These are phyloP conservation scores for Oscheius sp. DNA, from an alignment of 2,888 invertebrate species.

Conservation along the genomic window DNA sequence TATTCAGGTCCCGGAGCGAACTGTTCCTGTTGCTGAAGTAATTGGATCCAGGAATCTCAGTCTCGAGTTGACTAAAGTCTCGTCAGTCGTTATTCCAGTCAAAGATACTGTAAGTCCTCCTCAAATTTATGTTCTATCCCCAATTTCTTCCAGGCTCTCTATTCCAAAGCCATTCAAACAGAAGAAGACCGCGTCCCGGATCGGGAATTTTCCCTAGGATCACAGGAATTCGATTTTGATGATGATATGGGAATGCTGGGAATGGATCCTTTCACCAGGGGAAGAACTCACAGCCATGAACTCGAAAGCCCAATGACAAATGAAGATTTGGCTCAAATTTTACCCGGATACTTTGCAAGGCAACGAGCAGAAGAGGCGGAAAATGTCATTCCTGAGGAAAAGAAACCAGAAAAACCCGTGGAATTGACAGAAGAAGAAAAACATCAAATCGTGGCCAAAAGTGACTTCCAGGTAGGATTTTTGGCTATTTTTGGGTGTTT, in stretches of 20 bases:
- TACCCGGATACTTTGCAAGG: constrained; percentile 83
- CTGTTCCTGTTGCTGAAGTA: neutral
- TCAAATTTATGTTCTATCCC: neutral
- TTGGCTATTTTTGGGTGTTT: too few relatives aligned
- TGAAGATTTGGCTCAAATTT: constrained; percentile 63
- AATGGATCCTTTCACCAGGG: constrained; percentile 49
- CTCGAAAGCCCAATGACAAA: constrained; percentile 56
- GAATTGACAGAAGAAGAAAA: constrained; percentile 68
- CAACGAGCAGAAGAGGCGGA: constrained; percentile 18
- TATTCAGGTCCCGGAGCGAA: neutral
- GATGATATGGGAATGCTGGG: constrained; percentile 60
- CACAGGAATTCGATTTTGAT: constrained; percentile 69
- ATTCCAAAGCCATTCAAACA: constrained; percentile 72
- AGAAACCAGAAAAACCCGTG: constrained; percentile 46
- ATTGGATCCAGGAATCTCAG: constrained; percentile 13
- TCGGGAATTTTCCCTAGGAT: constrained; percentile 67
- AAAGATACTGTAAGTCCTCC: constrained; percentile 52
- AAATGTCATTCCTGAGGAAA: constrained; percentile 40
- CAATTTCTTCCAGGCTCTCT: constrained; percentile 56
- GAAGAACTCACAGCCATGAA: constrained; percentile 53
- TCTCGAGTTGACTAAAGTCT: constrained; percentile 43
- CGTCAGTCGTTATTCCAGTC: constrained; percentile 34
- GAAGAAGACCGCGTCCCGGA: constrained; percentile 66
- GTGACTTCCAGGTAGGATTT: constrained; percentile 38
- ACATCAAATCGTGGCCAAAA: constrained; percentile 25